phyloP scores from a whole-genome alignment of 2,113 vertebrate species.

The Isurus oxyrinchus region DNA sequence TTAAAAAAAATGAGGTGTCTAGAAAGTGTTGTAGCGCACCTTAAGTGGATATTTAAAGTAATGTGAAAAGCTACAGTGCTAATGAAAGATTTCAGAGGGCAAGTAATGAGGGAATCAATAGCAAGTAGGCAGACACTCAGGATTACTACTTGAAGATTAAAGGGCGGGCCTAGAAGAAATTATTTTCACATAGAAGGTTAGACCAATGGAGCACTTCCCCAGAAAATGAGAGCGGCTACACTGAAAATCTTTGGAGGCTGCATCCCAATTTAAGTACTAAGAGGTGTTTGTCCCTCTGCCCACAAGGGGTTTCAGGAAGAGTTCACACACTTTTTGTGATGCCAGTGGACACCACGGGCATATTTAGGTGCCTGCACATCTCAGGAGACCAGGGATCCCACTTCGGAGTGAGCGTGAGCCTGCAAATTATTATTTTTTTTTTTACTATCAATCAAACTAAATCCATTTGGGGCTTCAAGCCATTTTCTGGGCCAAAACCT shows the following conservation, averaged over 20 bases:
- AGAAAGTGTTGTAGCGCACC: not conserved
- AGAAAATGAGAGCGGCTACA: not conserved
- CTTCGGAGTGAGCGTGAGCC: not conserved
- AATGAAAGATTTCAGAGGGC: not conserved
- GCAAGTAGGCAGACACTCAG: not conserved
- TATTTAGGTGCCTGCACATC: not conserved
- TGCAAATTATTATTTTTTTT: not conserved
- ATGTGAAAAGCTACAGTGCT: not conserved
- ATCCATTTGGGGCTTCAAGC: not conserved
- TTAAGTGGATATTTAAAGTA: not conserved
- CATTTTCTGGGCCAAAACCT: not conserved
- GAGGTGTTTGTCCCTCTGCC: not conserved
- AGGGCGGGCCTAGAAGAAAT: not conserved
- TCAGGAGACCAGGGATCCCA: not conserved
- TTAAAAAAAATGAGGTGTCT: not conserved
- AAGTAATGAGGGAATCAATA: not conserved
- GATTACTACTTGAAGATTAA: too few relatives aligned
- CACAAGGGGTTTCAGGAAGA: not conserved
- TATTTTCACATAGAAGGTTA: not conserved
- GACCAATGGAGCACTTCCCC: not conserved
- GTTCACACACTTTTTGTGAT: not conserved
- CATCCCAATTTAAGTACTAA: too few relatives aligned
- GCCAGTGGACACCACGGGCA: not conserved
- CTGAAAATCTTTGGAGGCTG: not conserved
- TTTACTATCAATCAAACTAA: not conserved